phyloP scores from a whole-genome alignment of 2,113 vertebrate species.

The Okapia johnstoni region DNA sequence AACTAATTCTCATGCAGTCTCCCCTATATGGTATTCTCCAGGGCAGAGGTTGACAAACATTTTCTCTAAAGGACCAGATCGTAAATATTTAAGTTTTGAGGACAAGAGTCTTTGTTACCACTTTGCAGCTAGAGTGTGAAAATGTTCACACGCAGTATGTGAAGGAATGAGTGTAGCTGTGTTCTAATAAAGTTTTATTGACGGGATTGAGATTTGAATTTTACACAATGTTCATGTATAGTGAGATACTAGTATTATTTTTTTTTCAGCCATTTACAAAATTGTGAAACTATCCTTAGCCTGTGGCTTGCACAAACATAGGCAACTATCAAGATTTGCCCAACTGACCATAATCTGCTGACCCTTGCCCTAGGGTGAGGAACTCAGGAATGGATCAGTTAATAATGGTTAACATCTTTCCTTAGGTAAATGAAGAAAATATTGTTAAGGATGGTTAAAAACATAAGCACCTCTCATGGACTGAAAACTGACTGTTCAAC shows the following conservation, averaged over 20 bases:
- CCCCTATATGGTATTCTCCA: not conserved
- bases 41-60: not conserved
- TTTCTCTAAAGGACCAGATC: not conserved
- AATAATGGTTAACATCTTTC: not conserved
- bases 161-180: not conserved
- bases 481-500: not conserved
- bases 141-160: not conserved
- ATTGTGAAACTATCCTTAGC: not conserved
- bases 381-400: not conserved
- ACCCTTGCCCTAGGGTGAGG: not conserved
- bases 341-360: not conserved
- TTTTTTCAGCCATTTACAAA: not conserved
- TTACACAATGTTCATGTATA: not conserved
- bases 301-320: not conserved
- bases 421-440: not conserved
- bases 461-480: not conserved
- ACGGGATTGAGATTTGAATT: not conserved
- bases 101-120: not conserved
- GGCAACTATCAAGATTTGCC: not conserved
- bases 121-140: not conserved
- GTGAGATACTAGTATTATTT: not conserved
- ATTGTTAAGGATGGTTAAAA: not conserved
- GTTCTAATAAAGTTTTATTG: not conserved
- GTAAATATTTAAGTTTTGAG: not conserved
- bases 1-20: not conserved